A percentile compares a stretch with the other conserved stretches of the same genome.
These are phyloP conservation scores for Vollenhovia emeryi DNA, from an alignment of 1,140 invertebrate species.

Conservation along the genomic window DNA sequence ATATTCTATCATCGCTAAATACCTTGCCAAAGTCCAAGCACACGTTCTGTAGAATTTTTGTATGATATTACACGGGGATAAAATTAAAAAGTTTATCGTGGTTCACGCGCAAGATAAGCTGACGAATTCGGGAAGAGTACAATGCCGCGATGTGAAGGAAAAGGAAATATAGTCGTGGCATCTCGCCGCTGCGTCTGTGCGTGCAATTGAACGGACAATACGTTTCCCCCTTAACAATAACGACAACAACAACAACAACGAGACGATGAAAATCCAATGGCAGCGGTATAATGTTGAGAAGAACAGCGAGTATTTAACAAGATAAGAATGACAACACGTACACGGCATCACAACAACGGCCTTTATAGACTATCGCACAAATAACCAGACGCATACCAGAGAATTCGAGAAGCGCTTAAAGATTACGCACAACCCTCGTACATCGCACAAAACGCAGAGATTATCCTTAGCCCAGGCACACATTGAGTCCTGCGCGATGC, in stretches of 20 bases:
- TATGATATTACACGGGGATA: background rate
- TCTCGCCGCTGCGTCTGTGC: constrained; percentile 23
- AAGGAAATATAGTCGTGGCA: constrained; percentile 18
- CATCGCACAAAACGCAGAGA: constrained; percentile 46
- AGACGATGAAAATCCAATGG: constrained; percentile 57
- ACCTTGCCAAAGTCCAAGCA: background rate
- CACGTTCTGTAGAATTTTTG: background rate
- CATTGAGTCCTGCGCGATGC: background rate
- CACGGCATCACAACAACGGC: constrained; percentile 46
- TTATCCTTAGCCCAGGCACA: constrained; percentile 27
- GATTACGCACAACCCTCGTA: constrained; percentile 53
- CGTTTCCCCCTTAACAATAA: constrained; percentile 63
- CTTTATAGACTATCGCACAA: constrained; percentile 49
- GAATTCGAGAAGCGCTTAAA: constrained; percentile 53
- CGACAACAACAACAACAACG: constrained; percentile 61
- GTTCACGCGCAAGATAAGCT: background rate
- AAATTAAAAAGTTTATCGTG: background rate
- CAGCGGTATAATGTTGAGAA: constrained; percentile 55
- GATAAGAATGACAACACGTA: constrained; percentile 62
- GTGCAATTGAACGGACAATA: constrained; percentile 49
- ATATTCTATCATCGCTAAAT: background rate
- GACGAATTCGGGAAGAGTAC: background rate
- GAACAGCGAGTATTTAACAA: constrained; percentile 60
- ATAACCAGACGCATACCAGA: constrained; percentile 49
- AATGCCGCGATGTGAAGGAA: background rate